Percentiles rank a stretch among this genome's conserved stretches.
phyloP scores from a whole-genome alignment of 2,113 vertebrate genomes.

The Anolis sagrei region DNA sequence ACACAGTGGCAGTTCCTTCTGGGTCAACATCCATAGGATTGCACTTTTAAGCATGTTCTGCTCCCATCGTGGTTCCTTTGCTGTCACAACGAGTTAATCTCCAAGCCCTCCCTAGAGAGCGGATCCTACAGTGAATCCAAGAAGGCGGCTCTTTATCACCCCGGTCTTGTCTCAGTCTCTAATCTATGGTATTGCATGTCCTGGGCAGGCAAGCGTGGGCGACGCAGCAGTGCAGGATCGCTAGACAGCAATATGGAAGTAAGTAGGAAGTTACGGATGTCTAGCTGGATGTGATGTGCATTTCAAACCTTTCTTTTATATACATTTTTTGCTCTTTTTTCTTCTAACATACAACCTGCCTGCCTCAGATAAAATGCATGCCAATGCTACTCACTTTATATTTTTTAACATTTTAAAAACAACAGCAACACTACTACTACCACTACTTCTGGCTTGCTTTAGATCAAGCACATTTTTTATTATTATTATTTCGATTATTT shows the following conservation, averaged over 20 bases:
- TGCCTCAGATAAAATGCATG: slow-evolving; percentile 89
- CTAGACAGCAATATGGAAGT: slow-evolving; percentile 99
- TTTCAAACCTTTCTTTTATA: slow-evolving; percentile 77
- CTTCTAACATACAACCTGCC: slow-evolving; percentile 78
- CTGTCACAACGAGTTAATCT: slow-evolving; percentile 42
- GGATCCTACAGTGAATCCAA: slow-evolving; percentile 40
- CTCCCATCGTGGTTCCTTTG: slow-evolving; percentile 11
- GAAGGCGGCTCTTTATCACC: slow-evolving; percentile 69
- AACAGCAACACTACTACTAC: slow-evolving; percentile 32
- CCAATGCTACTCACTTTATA: slow-evolving; percentile 86
- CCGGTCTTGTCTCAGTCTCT: slow-evolving; percentile 84
- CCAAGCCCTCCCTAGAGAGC: slow-evolving; percentile 64
- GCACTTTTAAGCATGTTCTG: slow-evolving; percentile 24
- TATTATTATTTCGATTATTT: slow-evolving; percentile 45
- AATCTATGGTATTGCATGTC: slow-evolving; percentile 97
- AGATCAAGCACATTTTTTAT: slow-evolving; percentile 70
- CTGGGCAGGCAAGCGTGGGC: slow-evolving; percentile 99
- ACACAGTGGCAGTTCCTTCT: neutral
- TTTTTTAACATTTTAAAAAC: slow-evolving; percentile 64
- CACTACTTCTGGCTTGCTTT: slow-evolving; percentile 79
- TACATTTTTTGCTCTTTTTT: slow-evolving; percentile 78
- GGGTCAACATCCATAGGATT: neutral
- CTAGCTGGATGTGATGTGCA: slow-evolving; percentile 87
- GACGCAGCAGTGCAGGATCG: slow-evolving; percentile 99
- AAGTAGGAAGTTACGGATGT: slow-evolving; percentile 88